Evolutionary conservation across 2,113 vertebrate genomes (phyloP).

Genomic region (Sitta europaea): DNA sequence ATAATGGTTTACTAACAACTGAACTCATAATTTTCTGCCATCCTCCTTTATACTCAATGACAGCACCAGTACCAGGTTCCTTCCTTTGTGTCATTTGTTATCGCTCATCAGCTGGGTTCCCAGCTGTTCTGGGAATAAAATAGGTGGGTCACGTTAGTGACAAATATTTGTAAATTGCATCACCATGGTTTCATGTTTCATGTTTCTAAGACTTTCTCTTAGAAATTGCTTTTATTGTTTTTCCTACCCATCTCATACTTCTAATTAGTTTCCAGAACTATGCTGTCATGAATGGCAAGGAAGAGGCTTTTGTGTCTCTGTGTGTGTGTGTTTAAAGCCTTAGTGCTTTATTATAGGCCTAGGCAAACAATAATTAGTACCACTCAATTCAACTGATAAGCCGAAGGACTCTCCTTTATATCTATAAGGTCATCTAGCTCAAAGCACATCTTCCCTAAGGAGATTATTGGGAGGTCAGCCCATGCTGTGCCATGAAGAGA

Average conservation of each 20-base stretch:
- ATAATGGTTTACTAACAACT: background rate
- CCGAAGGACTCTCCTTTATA: background rate
- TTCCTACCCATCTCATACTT: background rate
- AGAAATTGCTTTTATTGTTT: background rate
- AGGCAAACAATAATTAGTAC: background rate
- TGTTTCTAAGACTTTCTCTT: background rate
- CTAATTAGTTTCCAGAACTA: background rate
- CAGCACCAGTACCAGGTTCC: background rate
- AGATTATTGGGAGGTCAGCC: background rate
- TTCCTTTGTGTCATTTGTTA: background rate
- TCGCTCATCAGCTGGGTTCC: background rate
- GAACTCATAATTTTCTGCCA: background rate
- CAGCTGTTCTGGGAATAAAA: background rate
- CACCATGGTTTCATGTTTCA: background rate
- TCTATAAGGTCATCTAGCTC: background rate
- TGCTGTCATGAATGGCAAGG: background rate
- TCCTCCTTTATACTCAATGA: background rate
- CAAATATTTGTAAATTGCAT: background rate
- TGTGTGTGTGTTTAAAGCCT: background rate
- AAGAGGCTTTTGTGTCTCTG: background rate
- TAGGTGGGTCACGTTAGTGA: background rate
- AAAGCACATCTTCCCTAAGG: background rate
- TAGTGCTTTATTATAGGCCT: background rate
- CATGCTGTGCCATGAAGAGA: background rate
- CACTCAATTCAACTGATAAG: background rate